Evolutionary conservation across 2,113 vertebrate genomes (phyloP).

Genomic region (Lasiurus cinereus): DNA sequence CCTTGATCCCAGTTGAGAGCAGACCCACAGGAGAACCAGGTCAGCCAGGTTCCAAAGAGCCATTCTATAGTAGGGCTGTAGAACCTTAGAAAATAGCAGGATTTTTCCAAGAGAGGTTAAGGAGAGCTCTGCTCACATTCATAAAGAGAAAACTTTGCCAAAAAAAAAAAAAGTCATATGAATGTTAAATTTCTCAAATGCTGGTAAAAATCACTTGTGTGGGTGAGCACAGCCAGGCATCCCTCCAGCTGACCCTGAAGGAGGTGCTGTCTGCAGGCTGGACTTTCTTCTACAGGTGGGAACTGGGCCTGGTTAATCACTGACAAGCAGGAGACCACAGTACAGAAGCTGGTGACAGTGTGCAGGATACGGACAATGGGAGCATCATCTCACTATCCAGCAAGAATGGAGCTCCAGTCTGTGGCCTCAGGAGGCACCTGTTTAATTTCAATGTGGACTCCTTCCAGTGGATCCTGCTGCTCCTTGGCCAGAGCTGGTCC

Average conservation of each 20-base stretch:
- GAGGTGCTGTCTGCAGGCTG: conserved; percentile 92
- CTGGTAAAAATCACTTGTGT: conserved; percentile 74
- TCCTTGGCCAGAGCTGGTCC: conserved; percentile 92
- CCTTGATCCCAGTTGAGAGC: too few relatives aligned
- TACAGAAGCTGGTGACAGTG: conserved; percentile 96
- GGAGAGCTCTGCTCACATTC: neutral
- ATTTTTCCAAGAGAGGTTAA: accelerated
- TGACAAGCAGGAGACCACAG: conserved; percentile 93
- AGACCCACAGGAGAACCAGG: too few relatives aligned
- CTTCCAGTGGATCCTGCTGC: conserved; percentile 92
- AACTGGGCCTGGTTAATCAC: conserved; percentile 92
- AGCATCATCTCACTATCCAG: conserved; percentile 95
- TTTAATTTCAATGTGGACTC: conserved; percentile 94
- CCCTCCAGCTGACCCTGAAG: conserved; percentile 87
- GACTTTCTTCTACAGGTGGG: conserved; percentile 93
- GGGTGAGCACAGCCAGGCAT: conserved; percentile 88
- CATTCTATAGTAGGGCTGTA: too few relatives aligned
- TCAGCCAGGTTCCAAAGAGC: too few relatives aligned
- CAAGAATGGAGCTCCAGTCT: conserved; percentile 93
- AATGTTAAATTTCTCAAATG: neutral
- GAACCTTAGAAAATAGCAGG: accelerated
- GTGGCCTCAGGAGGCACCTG: conserved; percentile 92
- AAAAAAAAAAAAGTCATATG: neutral
- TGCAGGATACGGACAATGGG: conserved; percentile 93
- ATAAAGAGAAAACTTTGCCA: neutral